Conservation (phyloP, 2,113 vertebrate species). For the Heptranchias perlo region DNA sequence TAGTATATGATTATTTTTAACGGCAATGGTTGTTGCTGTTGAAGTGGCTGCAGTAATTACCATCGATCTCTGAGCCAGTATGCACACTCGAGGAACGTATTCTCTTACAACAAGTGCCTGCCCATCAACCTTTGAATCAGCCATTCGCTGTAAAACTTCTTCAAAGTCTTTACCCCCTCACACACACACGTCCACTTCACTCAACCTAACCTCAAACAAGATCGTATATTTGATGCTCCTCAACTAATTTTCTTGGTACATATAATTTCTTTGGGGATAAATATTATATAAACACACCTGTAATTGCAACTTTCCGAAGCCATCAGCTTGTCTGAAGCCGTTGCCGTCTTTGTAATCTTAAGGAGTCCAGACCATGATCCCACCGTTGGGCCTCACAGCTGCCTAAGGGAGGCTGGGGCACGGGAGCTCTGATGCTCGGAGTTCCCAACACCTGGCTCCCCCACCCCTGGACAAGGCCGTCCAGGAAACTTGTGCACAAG, state of each 20-base stretch:
- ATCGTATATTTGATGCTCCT: neutral
- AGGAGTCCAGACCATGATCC: too few relatives aligned
- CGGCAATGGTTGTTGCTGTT: neutral
- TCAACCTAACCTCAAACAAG: neutral
- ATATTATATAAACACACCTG: neutral
- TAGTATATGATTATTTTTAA: neutral
- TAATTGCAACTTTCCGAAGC: neutral
- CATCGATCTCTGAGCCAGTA: neutral
- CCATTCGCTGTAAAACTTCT: neutral
- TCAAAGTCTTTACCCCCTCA: neutral
- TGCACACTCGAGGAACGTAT: neutral
- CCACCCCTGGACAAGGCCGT: too few relatives aligned
- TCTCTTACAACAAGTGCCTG: neutral
- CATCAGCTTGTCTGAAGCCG: neutral
- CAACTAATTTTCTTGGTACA: neutral
- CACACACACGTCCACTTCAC: neutral
- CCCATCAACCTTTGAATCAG: neutral
- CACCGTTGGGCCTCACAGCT: too few relatives aligned
- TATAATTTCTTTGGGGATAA: neutral
- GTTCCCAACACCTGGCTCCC: too few relatives aligned
- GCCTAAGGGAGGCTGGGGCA: too few relatives aligned
- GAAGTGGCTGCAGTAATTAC: neutral
- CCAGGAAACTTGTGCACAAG: too few relatives aligned
- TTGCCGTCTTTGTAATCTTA: neutral
- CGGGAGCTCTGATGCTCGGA: too few relatives aligned